These are phyloP conservation scores for Apamea crenata DNA, from an alignment of 2,888 invertebrate genomes.

Conservation along the genomic window DNA sequence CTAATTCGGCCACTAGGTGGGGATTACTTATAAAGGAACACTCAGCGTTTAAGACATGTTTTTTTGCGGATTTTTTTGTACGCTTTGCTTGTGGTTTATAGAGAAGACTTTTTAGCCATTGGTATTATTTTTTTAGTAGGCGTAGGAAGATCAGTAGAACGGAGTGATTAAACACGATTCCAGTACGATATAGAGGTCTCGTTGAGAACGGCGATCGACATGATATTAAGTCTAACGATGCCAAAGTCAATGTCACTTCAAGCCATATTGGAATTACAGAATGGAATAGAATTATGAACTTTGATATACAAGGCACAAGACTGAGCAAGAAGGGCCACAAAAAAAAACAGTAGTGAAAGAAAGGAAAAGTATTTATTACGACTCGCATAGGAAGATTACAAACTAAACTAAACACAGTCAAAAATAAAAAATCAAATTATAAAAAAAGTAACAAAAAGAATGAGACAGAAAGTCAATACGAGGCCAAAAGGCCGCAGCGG, in stretches of 20 bases:
- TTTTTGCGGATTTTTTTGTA: neutral
- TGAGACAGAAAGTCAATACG: too few relatives aligned
- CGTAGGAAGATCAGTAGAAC: neutral
- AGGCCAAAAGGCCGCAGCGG: too few relatives aligned
- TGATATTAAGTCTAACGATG: neutral
- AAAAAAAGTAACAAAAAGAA: too few relatives aligned
- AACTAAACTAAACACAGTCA: too few relatives aligned
- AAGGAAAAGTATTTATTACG: too few relatives aligned
- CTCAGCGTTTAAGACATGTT: neutral
- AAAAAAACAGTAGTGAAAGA: too few relatives aligned
- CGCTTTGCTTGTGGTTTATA: neutral
- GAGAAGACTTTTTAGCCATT: neutral
- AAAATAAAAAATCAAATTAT: too few relatives aligned
- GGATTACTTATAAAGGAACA: neutral
- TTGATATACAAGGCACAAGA: neutral
- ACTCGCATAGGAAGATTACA: too few relatives aligned
- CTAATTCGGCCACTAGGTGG: too few relatives aligned
- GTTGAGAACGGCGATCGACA: neutral
- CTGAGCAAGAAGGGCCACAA: too few relatives aligned
- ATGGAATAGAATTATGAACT: neutral
- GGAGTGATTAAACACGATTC: neutral
- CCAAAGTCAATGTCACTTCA: neutral
- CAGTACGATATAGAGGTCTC: neutral
- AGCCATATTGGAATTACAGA: neutral
- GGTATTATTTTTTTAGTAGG: neutral